phyloP scores from a whole-genome alignment of 2,888 invertebrate genomes.

The Oscheius sp. region DNA sequence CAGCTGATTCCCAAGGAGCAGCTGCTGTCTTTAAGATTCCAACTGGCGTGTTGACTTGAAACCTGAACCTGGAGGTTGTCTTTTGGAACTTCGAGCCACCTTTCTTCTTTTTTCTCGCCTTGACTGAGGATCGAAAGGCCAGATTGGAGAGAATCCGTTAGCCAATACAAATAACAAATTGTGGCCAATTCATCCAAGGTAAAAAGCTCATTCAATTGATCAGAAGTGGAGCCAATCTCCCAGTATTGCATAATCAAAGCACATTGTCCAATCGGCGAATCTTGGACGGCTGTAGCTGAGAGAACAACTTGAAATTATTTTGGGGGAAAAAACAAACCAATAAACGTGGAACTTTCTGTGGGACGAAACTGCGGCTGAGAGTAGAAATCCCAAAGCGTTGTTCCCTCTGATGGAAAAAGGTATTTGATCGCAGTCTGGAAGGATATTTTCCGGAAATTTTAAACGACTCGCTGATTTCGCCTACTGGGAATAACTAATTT shows the following conservation, averaged over 20 bases:
- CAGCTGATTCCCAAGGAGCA: slow-evolving; percentile 34
- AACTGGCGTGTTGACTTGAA: slow-evolving; percentile 11
- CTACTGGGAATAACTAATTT: too few species aligned
- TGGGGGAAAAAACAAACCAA: neutral
- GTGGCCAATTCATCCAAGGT: slow-evolving; percentile 59
- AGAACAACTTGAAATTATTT: neutral
- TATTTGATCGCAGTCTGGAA: neutral
- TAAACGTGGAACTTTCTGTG: neutral
- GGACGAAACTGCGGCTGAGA: slow-evolving; percentile 1
- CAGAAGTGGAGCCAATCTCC: neutral
- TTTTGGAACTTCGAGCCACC: slow-evolving; percentile 8
- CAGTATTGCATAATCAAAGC: slow-evolving; percentile 1
- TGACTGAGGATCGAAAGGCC: slow-evolving; percentile 30
- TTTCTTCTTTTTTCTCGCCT: slow-evolving; percentile 32
- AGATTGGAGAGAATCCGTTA: slow-evolving; percentile 43
- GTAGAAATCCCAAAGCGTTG: neutral
- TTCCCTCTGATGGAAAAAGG: neutral
- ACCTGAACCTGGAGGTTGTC: neutral
- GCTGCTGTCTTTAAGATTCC: slow-evolving; percentile 20
- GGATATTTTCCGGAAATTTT: too few species aligned
- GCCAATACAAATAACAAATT: slow-evolving; percentile 54
- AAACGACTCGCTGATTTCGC: too few species aligned
- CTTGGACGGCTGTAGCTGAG: neutral
- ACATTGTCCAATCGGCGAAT: neutral
- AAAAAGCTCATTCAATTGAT: slow-evolving; percentile 37